Percentiles rank a stretch among this genome's conserved stretches.
Conservation (phyloP, 2,113 vertebrate species). For the Phalacrocorax carbo region DNA sequence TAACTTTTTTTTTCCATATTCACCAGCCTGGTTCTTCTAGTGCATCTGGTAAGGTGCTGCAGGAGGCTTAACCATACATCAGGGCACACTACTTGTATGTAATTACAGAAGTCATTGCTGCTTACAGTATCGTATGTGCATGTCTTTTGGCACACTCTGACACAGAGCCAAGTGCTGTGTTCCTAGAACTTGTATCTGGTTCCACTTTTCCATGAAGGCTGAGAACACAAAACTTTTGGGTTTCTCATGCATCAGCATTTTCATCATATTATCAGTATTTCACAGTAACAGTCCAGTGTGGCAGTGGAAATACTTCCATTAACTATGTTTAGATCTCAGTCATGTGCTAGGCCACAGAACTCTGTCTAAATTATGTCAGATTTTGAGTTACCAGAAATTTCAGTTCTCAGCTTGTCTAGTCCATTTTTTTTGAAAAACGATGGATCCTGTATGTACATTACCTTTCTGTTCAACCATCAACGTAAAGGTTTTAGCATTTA, state of each 20-base stretch:
- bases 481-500: background rate
- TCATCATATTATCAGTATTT: background rate
- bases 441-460: background rate
- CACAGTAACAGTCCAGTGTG: background rate
- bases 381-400: background rate
- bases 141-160: background rate
- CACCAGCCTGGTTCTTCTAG: background rate
- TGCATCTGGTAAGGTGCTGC: background rate
- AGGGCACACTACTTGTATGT: background rate
- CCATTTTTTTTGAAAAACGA: background rate
- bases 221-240: background rate
- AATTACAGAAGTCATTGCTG: background rate
- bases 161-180: background rate
- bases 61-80: background rate
- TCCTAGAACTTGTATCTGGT: background rate
- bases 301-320: background rate
- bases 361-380: background rate
- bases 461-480: background rate
- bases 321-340: background rate
- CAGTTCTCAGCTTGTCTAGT: background rate
- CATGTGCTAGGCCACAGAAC: background rate
- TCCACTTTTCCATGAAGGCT: background rate
- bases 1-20: background rate
- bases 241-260: background rate
- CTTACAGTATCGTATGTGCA: accelerated